Evolutionary conservation across 2,888 invertebrate genomes (phyloP), one percentile per base, ranked within the genome.

Genomic region (Parnassius smintheus): DNA sequence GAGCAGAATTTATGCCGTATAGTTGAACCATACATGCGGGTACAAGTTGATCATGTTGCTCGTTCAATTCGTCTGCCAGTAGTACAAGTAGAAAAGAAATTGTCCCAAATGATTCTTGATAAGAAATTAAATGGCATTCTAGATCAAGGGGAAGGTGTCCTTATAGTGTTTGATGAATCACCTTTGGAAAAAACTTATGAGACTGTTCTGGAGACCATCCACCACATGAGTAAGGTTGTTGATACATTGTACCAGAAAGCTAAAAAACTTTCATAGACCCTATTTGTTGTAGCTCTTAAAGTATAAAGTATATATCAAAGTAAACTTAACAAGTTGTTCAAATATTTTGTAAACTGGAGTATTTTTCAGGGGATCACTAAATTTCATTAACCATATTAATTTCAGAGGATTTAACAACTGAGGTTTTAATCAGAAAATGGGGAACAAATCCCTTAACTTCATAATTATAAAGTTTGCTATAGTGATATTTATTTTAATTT

Each of bases 91-190:
- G 99, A 99, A 89, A 98, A 98, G 92, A 99, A 99, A 90, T 92
- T 99, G 65, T 99, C 99, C 57, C 99, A 99, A 91, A 99, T 99
- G 99, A 99, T 99, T 82, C 92, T 99, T 84, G 99, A 99, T 88
- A 98, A 98, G 80, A 99, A 99, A 89, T 95, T 99, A 73, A 95
- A 96, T 90, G 99, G 99, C 25, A 99, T 99, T 73, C 93, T 99
- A 72, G 99, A 99, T 92, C 99, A 99, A 91, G 99, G 99, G 66
- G 98, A 97, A 86, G 99, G 99, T 66, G 98, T 99, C 59, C 92
- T 99, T 68, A 98, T 99, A 77, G 98, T 99, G 50, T 99, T 99
- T 86, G 99, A 99, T 84, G 98, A 98, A 82, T 96, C 96, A 64
- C 95, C 96, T 55, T 95, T 97, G 65, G 99, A 99, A 86, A 98